phyloP scores from a whole-genome alignment of 2,888 invertebrate genomes.

The Sinodicranocentrus sp. region DNA sequence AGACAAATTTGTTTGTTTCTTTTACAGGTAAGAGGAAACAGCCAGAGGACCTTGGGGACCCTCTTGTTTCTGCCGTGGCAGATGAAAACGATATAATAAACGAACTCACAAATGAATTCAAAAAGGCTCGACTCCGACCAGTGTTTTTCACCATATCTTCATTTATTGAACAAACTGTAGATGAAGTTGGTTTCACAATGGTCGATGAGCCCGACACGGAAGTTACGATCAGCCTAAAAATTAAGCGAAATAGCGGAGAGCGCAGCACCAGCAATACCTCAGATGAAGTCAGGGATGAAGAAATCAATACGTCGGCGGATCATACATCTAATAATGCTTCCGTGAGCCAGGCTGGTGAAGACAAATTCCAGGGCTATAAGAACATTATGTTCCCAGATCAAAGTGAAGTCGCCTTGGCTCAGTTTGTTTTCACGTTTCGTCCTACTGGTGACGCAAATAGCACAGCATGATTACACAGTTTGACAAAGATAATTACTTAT shows the following conservation, averaged over 20 bases:
- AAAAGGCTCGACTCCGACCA: slow-evolving; percentile 62
- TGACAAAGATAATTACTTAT: no score
- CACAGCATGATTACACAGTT: no score
- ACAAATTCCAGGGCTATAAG: no score
- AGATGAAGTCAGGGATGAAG: background rate
- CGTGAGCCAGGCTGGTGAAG: background rate
- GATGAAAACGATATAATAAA: slow-evolving; percentile 63
- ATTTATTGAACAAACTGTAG: slow-evolving; percentile 62
- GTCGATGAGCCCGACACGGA: slow-evolving; percentile 51
- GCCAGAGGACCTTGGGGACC: slow-evolving; percentile 9
- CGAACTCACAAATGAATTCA: slow-evolving; percentile 54
- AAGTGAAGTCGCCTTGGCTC: no score
- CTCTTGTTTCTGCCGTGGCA: background rate
- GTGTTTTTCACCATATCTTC: slow-evolving; percentile 64
- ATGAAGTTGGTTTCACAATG: slow-evolving; percentile 55
- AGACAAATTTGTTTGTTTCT: background rate
- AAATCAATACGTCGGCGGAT: background rate
- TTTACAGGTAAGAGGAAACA: slow-evolving; percentile 33
- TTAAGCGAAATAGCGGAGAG: background rate
- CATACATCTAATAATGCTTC: background rate
- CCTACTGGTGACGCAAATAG: no score
- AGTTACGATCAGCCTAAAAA: slow-evolving; percentile 20
- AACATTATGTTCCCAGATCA: no score
- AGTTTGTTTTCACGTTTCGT: no score
- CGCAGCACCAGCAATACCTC: background rate